Evolutionary conservation across 1,140 invertebrate species (phyloP), one percentile per base, ranked within the genome.

Genomic region (Hetaerina americana): DNA sequence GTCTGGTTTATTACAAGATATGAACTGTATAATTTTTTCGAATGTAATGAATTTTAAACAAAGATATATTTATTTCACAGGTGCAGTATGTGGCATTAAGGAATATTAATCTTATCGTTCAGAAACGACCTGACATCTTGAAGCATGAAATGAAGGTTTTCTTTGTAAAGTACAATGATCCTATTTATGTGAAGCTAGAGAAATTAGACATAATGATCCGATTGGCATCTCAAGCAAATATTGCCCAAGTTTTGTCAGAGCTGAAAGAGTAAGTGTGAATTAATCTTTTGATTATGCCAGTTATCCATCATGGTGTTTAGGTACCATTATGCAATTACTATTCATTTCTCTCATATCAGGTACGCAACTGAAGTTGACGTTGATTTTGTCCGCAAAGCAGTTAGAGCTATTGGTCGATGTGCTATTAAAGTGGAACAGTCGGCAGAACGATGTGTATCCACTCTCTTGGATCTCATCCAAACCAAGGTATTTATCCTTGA

Each of bases 81-180:
- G 89, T 99, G 68, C 98, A 99, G 82, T 99, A 99, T 80, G 98
- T 99, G 12, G 98, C 97, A 1, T 83, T 99, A 31, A 82, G 98
- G 72, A 99, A 99, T 80, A 99, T 99, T 76, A 99, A 99, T 83
- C 85, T 99, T 0, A 99, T 99, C 76, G 97, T 99, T 24, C 98
- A 99, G 81, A 99, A 99, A 81, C 87, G 97, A 70, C 95, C 96
- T 0, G 97, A 99, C 74, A 98, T 99, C 75, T 81, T 99, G n/a
- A 99, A 99, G 80, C 96, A 99, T 78, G 98, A 99, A 83, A 99
- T 99, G 97, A 99, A 99, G 85, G 92, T 96, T 27, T 99, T 99
- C 84, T 99, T 99, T 81, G 98, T 99, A 18, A 99, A 99, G 78
- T 99, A 99, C 83, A 99, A 99, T 80, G 98, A 99, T 85, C 98